Evolutionary conservation across 2,113 vertebrate species (phyloP), one percentile per base, ranked within the genome.

Genomic region (Delphinapterus leucas): DNA sequence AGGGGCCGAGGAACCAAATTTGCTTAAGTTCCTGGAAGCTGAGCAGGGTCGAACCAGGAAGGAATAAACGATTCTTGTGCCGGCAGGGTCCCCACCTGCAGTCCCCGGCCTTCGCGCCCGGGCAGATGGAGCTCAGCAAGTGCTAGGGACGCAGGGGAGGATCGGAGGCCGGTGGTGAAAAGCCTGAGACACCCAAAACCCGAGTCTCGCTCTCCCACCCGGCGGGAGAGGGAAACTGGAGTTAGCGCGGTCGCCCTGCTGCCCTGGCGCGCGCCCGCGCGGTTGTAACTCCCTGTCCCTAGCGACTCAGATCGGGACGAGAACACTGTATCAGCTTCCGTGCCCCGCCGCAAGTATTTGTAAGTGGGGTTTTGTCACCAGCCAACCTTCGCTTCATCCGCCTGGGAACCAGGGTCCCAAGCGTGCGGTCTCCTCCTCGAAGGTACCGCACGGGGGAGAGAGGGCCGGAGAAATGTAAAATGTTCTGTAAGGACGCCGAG

Each of bases 381-480:
- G 0, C 1, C n/a, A 67, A 44, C 70, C 70, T 61, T n/a, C 8
- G 15, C 17, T 28, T 61, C 12, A 11, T 38, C 49, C 12, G 49
- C 79, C 53, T 70, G 61, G 44, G 55, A 70, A 33, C n/a, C 38
- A 53, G 36, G 33, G 26, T 10, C 80, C 36, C 41, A 11, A 61
- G 26, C 53, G 14, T 23, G 5, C 0, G 0, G 41, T 53, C 77
- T 91, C 60, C 13, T 21, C 14, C 49, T 58, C 17, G 2, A 10
- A 0, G 1, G 2, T 5, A 11, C 15, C 44, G 20, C 41, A 5
- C 28, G 3, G 4, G 31, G 9, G 31, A 25, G 20, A 31, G 18
- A 44, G 60, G 87, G 36, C 33, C 31, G 0, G 20, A 41, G n/a
- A 47, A 41, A 41, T 41, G 41, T 41, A 41, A 41, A 41, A 41